A percentile compares a stretch with the other conserved stretches of the same genome.
These are phyloP conservation scores for Copidosoma floridanum DNA, from an alignment of 1,140 invertebrate genomes.

Conservation along the genomic window DNA sequence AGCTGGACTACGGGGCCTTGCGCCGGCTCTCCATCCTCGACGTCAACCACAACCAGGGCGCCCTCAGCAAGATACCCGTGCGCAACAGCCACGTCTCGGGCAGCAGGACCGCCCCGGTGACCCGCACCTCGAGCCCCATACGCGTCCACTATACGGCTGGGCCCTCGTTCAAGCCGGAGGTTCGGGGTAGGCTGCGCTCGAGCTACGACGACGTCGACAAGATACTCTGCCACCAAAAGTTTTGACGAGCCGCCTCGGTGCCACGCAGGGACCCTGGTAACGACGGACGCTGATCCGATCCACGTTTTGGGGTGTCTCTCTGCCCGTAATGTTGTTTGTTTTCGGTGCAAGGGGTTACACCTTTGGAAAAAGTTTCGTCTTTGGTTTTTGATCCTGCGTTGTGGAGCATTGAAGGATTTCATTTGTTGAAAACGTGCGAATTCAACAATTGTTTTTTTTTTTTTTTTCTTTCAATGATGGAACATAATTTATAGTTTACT, in stretches of 20 bases:
- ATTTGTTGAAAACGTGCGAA: too few species aligned
- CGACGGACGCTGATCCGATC: too few species aligned
- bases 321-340: neutral
- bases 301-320: too few species aligned
- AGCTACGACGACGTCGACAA: constrained; percentile 52
- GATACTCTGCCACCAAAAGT: constrained; percentile 45
- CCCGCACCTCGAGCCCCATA: constrained; percentile 49
- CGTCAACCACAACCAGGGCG: constrained; percentile 54
- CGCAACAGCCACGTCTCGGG: constrained; percentile 41
- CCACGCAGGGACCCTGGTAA: too few species aligned
- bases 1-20: neutral
- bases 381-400: neutral
- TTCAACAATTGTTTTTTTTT: too few species aligned
- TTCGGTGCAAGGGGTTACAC: neutral
- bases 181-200: constrained; percentile 45
- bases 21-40: constrained; percentile 40
- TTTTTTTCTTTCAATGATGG: too few species aligned
- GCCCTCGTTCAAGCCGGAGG: too few species aligned
- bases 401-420: neutral
- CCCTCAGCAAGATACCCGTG: constrained; percentile 49
- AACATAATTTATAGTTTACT: too few species aligned
- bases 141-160: too few species aligned
- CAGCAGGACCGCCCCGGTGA: constrained; percentile 50
- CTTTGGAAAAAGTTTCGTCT: neutral
- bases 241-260: constrained; percentile 23